A percentile compares a stretch with the other conserved stretches of the same genome.
These are phyloP conservation scores for Platerodrilus igneus DNA, from an alignment of 2,888 invertebrate species.

Conservation along the genomic window DNA sequence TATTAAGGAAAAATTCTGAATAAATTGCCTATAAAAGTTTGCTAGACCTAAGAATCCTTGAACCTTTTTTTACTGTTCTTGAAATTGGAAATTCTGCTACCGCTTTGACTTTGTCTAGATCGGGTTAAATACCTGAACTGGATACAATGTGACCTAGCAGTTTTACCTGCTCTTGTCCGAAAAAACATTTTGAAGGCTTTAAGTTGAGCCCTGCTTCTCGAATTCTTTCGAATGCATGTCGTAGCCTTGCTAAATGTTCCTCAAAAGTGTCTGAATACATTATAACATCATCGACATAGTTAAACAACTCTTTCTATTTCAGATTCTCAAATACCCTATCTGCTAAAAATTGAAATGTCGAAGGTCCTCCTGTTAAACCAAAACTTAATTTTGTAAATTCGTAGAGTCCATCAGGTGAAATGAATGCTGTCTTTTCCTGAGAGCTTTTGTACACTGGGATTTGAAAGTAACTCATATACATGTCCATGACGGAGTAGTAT, in stretches of 20 bases:
- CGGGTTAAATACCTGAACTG: slow-evolving; percentile 10
- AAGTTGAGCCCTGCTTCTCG: slow-evolving; percentile 21
- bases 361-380: slow-evolving; percentile 29
- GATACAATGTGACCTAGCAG: slow-evolving; percentile 14
- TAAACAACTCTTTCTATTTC: slow-evolving; percentile 25
- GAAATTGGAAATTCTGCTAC: slow-evolving; percentile 15
- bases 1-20: slow-evolving; percentile 28
- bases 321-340: slow-evolving; percentile 26
- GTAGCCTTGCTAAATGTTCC: slow-evolving; percentile 18
- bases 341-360: slow-evolving; percentile 26
- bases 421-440: slow-evolving; percentile 27
- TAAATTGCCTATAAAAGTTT: slow-evolving; percentile 34
- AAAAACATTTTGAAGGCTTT: slow-evolving; percentile 21
- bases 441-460: slow-evolving; percentile 15
- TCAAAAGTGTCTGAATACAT: slow-evolving; percentile 22
- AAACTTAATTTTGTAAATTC: slow-evolving; percentile 29
- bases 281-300: slow-evolving; percentile 29
- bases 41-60: slow-evolving; percentile 15
- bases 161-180: slow-evolving; percentile 7
- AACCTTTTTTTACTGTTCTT: slow-evolving; percentile 7
- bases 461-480: slow-evolving; percentile 29
- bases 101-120: slow-evolving; percentile 10
- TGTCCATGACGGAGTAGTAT: slow-evolving; percentile 27
- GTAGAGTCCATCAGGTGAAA: slow-evolving; percentile 25
- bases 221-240: slow-evolving; percentile 20